A percentile compares a stretch with the other conserved stretches of the same genome.
Conservation (phyloP, 2,113 vertebrate species). For the Melanotaenia duboulayi region DNA sequence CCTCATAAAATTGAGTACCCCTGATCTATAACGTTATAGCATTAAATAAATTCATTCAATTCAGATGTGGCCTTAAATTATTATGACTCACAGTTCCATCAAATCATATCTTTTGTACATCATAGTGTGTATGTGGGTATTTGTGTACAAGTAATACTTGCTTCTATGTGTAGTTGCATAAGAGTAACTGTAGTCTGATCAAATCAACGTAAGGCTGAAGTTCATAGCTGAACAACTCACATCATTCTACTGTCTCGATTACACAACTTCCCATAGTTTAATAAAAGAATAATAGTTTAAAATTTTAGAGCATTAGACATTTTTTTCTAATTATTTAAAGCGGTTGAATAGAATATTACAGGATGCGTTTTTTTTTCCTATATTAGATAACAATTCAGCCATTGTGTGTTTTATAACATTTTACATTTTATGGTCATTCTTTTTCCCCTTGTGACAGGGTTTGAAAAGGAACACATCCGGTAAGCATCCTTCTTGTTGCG, state of each 20-base stretch:
- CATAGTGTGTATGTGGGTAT: too few species aligned
- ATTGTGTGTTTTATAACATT: slow-evolving; percentile 3
- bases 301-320: background rate
- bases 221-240: background rate
- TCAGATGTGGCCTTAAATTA: background rate
- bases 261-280: background rate
- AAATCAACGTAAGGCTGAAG: slow-evolving; percentile 14
- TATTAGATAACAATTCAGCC: background rate
- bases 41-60: too few species aligned
- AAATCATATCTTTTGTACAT: background rate
- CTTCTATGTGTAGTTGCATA: background rate
- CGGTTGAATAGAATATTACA: background rate
- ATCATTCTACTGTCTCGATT: background rate
- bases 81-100: background rate
- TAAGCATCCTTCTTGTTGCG: slow-evolving; percentile 82
- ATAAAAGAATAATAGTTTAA: background rate
- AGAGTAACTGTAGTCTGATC: slow-evolving; percentile 15
- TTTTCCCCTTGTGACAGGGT: slow-evolving; percentile 88
- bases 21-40: too few species aligned
- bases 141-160: too few species aligned
- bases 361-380: background rate
- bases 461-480: slow-evolving; percentile 93
- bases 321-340: background rate
- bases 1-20: too few species aligned
- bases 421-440: slow-evolving; percentile 51